Conservation (phyloP, 2,888 invertebrate species). For the Hypena proboscidalis region DNA sequence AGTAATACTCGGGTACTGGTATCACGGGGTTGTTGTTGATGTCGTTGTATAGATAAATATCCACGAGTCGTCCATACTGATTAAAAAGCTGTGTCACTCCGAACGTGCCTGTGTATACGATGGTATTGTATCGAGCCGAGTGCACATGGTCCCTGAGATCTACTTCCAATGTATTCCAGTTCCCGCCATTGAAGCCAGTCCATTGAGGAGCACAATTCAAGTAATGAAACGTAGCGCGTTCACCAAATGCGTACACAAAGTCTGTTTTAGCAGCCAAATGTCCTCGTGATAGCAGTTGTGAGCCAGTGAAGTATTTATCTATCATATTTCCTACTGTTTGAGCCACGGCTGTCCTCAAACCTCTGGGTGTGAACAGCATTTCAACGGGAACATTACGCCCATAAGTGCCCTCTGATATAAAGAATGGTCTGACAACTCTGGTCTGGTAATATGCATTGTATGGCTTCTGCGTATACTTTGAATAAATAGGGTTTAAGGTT, state of each 20-base stretch:
- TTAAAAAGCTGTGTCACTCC: slow-evolving; percentile 83
- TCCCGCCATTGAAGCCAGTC: slow-evolving; percentile 86
- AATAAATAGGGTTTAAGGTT: slow-evolving; percentile 59
- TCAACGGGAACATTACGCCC: slow-evolving; percentile 56
- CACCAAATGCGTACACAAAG: slow-evolving; percentile 85
- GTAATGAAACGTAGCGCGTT: slow-evolving; percentile 87
- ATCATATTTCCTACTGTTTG: slow-evolving; percentile 56
- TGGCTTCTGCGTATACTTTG: slow-evolving; percentile 72
- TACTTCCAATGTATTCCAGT: slow-evolving; percentile 84
- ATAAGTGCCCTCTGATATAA: slow-evolving; percentile 60
- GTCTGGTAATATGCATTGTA: slow-evolving; percentile 74
- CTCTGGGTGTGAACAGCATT: slow-evolving; percentile 62
- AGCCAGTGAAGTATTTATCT: slow-evolving; percentile 69
- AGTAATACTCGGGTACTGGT: slow-evolving; percentile 76
- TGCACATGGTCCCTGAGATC: slow-evolving; percentile 72
- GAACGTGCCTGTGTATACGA: slow-evolving; percentile 86
- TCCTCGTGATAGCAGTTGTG: slow-evolving; percentile 83
- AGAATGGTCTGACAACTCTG: slow-evolving; percentile 66
- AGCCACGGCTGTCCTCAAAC: slow-evolving; percentile 60
- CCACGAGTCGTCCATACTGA: slow-evolving; percentile 57
- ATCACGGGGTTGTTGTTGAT: slow-evolving; percentile 71
- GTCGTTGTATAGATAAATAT: slow-evolving; percentile 69
- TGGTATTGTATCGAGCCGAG: slow-evolving; percentile 56
- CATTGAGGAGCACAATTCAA: slow-evolving; percentile 89
- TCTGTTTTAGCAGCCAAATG: slow-evolving; percentile 88